Evolutionary conservation across 2,888 invertebrate species (phyloP), one percentile per base, ranked within the genome.

Genomic region (Caenorhabditis uteleia): DNA sequence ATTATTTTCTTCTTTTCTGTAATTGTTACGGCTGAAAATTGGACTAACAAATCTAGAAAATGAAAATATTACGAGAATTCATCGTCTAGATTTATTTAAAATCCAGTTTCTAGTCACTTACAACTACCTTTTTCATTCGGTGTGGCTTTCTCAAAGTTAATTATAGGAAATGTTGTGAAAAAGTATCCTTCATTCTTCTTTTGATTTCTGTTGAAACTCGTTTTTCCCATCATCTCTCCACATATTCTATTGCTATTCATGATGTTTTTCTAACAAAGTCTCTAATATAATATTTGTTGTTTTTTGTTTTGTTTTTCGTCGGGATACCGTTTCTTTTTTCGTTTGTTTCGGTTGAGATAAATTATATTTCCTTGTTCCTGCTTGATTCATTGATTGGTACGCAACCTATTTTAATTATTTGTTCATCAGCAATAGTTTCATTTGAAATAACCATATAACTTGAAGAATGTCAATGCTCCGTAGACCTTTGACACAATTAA

Each of bases 391-490:
- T 20, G 29, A n/a, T n/a, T n/a, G n/a, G n/a, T n/a, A n/a, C n/a
- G n/a, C n/a, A n/a, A n/a, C n/a, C n/a, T n/a, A n/a, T n/a, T n/a
- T n/a, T n/a, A n/a, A n/a, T n/a, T n/a, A n/a, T n/a, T n/a, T n/a
- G n/a, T n/a, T n/a, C n/a, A n/a, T n/a, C n/a, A n/a, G n/a, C n/a
- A n/a, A n/a, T n/a, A n/a, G n/a, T n/a, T n/a, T n/a, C n/a, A n/a
- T n/a, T n/a, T n/a, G n/a, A 5, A 36, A 36, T 36, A 8, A 8
- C 18, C n/a, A 36, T 16, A 10, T 14, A 36, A 36, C 36, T 14
- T n/a, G n/a, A 39, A 20, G 46, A 26, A 64, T 57, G 57, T 44
- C 64, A 0, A 57, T 64, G 64, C 36, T 64, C 5, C 48, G 64
- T 14, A 48, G 64, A 7, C 64, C 64, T 2, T 40, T 64, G 16